Evolutionary conservation across 2,113 vertebrate genomes (phyloP).

Genomic region (Hemiscyllium ocellatum): DNA sequence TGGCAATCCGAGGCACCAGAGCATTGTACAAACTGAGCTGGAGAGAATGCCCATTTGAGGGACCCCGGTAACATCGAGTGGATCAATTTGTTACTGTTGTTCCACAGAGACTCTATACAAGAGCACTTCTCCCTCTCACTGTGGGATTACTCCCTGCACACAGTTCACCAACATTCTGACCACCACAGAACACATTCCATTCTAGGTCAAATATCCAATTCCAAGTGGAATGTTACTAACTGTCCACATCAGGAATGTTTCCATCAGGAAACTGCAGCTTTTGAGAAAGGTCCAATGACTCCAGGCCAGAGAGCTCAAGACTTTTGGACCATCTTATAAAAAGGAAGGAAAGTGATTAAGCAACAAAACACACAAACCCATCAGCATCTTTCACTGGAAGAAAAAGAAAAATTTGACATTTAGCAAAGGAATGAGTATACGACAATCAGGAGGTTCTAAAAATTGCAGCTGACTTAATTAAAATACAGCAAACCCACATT

Average conservation of each 20-base stretch:
- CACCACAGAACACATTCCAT: not conserved
- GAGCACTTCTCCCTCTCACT: too few species aligned
- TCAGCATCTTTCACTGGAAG: too few species aligned
- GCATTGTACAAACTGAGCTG: too few species aligned
- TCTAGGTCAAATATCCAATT: not conserved
- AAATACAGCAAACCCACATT: not conserved
- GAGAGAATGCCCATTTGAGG: too few species aligned
- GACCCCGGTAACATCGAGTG: too few species aligned
- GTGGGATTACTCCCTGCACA: too few species aligned
- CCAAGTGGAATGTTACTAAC: not conserved
- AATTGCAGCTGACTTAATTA: not conserved
- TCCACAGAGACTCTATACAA: too few species aligned
- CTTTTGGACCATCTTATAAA: not conserved
- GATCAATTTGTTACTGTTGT: too few species aligned
- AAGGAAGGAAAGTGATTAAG: not conserved
- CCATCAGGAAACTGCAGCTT: not conserved
- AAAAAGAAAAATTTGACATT: not conserved
- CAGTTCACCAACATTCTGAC: too few species aligned
- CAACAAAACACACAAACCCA: not conserved
- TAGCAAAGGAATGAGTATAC: not conserved
- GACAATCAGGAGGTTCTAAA: not conserved
- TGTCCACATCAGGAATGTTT: not conserved
- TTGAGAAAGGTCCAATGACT: not conserved
- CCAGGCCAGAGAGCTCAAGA: too few species aligned
- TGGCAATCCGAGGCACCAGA: rapidly evolving